Evolutionary conservation across 2,797 vertebrate species (phyloP).

Genomic region (Staurois parvus): DNA sequence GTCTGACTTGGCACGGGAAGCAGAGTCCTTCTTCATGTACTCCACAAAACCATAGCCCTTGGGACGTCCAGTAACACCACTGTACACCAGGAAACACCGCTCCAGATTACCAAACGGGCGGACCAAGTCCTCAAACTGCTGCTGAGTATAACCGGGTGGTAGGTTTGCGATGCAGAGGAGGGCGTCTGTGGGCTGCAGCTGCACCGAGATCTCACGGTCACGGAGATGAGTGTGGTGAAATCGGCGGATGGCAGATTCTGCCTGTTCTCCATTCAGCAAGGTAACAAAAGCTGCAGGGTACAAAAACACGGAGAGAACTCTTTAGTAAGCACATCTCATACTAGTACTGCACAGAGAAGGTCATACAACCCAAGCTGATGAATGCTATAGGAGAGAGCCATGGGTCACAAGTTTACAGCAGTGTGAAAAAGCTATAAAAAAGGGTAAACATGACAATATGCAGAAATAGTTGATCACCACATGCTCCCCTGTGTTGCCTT

Average conservation of each 20-base stretch:
- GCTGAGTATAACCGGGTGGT: conserved; percentile 86
- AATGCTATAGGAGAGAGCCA: too few species aligned
- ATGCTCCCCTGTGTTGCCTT: too few species aligned
- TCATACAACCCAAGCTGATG: not conserved
- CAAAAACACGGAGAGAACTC: not conserved
- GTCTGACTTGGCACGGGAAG: conserved; percentile 90
- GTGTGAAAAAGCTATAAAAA: too few species aligned
- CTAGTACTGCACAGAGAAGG: not conserved
- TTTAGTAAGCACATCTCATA: not conserved
- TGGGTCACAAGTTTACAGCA: too few species aligned
- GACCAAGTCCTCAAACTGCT: conserved; percentile 92
- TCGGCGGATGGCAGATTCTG: conserved; percentile 85
- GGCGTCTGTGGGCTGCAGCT: conserved; percentile 92
- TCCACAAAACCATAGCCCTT: conserved; percentile 96
- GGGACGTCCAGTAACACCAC: conserved; percentile 82
- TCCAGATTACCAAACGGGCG: conserved; percentile 92
- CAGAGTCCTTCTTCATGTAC: conserved; percentile 96
- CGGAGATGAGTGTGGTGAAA: conserved; percentile 86
- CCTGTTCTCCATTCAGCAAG: conserved; percentile 90
- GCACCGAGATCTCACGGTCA: conserved; percentile 88
- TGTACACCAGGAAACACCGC: conserved; percentile 93
- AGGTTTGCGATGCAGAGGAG: conserved; percentile 92
- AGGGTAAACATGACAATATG: too few species aligned
- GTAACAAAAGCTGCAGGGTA: conserved; percentile 82
- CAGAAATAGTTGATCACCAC: too few species aligned